Base-by-base conservation (phyloP, 1,140 invertebrate genomes). In the Megathymus violae region DNA sequence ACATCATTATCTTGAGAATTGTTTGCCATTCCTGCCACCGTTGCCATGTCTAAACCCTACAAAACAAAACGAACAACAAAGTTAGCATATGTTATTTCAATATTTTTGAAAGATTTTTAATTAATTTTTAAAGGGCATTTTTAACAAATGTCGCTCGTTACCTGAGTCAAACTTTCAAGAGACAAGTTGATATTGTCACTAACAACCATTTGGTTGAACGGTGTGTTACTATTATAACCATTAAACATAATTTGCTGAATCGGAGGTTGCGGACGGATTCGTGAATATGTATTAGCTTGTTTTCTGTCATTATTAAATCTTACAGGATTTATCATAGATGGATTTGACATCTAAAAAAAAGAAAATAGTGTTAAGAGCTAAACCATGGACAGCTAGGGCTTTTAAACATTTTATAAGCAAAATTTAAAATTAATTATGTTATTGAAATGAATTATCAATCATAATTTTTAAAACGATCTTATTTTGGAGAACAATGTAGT, bases 181-280 rank as follows among this genome's bases (percentile, higher is more conserved):
- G 91, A 92, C 16, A 92, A 78, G 69, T 92, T 92, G 4, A 92
- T 85, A 64, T 86, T 91, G 62, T 92, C 91, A 69, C 79, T 85
- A 17, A 63, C 62, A 43, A 70, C 54, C 60, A 64, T 66, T 40
- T 69, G 75, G 31, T 64, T 70, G 58, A 67, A 76, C 1, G 68
- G 1, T 41, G 54, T 74, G 10, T 59, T 62, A 43, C 59, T 71
- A 36, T 51, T 67, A 27, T 67, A 86, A 19, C 88, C 88, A 78
- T 90, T 89, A 44, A 64, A 86, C 14, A 84, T 62, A 3, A 82
- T 68, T 10, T 77, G 68, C 62, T 27, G 2, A 2, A 78, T 73
- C 36, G 69, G 50, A 4, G 69, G 46, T 46, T 80, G 83, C 4
- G 78, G 73, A 48, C 75, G 67, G 22, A 83, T 77, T 11, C 80